Evolutionary conservation across 2,113 vertebrate genomes (phyloP), one percentile per base, ranked within the genome.

Genomic region (Herpetotheres cachinnans): DNA sequence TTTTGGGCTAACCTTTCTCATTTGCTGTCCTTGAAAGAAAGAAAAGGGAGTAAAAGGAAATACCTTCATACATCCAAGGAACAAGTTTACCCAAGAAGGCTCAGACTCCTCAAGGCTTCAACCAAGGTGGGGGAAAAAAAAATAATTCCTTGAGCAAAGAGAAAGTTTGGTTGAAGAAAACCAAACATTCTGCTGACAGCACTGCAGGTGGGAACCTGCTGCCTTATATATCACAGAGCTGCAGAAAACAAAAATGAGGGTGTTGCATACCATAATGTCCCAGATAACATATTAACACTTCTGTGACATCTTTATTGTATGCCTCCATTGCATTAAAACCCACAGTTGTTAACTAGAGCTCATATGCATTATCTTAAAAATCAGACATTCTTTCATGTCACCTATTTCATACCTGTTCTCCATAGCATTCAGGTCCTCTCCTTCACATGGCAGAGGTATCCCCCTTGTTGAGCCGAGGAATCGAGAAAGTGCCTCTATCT

Each of bases 131-230:
- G 46, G 62, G 6, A 6, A 66, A 36, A 50, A 89, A 69, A n/a
- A n/a, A 1, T 5, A 21, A 20, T 84, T 93, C 67, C 63, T 90
- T 71, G 40, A 93, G 88, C 61, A 86, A 92, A 95, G 85, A 90
- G n/a, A 24, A 40, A 82, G 26, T 19, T 94, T 38, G 26, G 74
- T 66, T 86, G 82, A 77, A 90, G 59, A 63, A 93, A 96, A 73
- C 22, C 79, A 72, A 94, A 84, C 46, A 62, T 21, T 40, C 50
- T 82, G 82, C 92, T 90, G 54, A 77, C 62, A 95, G 87, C 93
- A 52, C 27, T 80, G 84, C 95, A 96, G 90, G 96, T 91, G 74
- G 66, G 78, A 96, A 77, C 84, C 42, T 96, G 87, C 79, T 90
- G 62, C 49, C 63, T 76, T 94, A 61, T 80, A 90, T 94, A 94